Percentiles rank a stretch among this genome's conserved stretches.
Conservation (phyloP, 1,140 invertebrate species). For the Prorops nasuta region DNA sequence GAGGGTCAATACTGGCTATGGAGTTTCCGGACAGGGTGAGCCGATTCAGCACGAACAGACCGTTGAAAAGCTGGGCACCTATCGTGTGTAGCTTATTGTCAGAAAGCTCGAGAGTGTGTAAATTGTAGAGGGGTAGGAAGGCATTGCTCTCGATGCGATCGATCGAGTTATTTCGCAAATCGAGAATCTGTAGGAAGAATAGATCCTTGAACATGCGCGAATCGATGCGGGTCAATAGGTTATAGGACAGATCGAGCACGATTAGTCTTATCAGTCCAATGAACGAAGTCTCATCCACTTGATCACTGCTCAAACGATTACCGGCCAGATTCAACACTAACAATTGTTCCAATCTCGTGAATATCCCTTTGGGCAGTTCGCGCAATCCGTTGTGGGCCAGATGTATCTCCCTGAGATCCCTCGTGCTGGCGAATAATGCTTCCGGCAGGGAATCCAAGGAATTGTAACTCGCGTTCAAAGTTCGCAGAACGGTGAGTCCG, state of each 20-base stretch:
- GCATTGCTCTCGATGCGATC: conserved; percentile 83
- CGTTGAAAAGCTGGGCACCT: conserved; percentile 80
- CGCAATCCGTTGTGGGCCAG: conserved; percentile 78
- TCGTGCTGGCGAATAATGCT: conserved; percentile 72
- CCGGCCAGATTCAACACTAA: conserved; percentile 82
- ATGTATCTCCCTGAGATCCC: conserved; percentile 79
- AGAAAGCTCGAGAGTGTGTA: conserved; percentile 82
- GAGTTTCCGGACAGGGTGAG: conserved; percentile 82
- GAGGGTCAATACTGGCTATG: conserved; percentile 74
- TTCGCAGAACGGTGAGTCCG: conserved; percentile 71
- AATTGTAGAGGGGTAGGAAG: conserved; percentile 81
- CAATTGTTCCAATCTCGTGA: conserved; percentile 79
- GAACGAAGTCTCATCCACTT: conserved; percentile 80
- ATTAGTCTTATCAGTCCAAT: conserved; percentile 79
- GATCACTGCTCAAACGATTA: conserved; percentile 81
- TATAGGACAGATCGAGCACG: conserved; percentile 81
- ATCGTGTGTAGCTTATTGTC: conserved; percentile 81
- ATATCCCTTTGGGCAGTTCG: conserved; percentile 76
- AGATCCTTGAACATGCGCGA: conserved; percentile 84
- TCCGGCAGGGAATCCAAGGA: conserved; percentile 74
- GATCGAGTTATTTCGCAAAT: conserved; percentile 84
- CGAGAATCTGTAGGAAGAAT: conserved; percentile 82
- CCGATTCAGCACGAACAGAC: conserved; percentile 79
- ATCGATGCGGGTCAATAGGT: conserved; percentile 77
- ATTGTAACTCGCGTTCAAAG: conserved; percentile 84